Conservation (phyloP, 1,140 invertebrate genomes). For the Saccostrea cuccullata region DNA sequence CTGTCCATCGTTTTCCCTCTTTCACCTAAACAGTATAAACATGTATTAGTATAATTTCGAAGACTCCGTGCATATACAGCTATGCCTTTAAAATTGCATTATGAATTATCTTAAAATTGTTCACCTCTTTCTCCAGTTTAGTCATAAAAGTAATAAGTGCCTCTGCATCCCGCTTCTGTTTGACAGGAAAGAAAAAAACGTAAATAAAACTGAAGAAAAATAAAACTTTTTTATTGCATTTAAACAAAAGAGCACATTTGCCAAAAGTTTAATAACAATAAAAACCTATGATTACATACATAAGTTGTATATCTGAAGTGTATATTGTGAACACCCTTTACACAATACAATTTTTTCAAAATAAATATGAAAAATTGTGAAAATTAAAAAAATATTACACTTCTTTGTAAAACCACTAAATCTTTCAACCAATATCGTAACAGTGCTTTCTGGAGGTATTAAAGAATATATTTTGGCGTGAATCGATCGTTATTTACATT, state of each 20-base stretch:
- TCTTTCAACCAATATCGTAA: too few species aligned
- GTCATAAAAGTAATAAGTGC: conserved; percentile 93
- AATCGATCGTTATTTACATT: neutral
- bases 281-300: too few species aligned
- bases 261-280: too few species aligned
- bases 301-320: too few species aligned
- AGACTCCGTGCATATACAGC: too few species aligned
- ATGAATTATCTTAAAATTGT: neutral
- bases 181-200: neutral
- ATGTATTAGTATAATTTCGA: neutral
- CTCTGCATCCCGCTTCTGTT: conserved; percentile 77
- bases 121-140: conserved; percentile 89
- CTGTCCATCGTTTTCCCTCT: conserved; percentile 85
- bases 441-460: neutral
- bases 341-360: too few species aligned
- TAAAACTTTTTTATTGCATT: too few species aligned
- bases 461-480: neutral
- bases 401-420: too few species aligned
- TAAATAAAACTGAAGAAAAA: neutral
- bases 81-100: too few species aligned
- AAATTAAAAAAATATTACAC: neutral
- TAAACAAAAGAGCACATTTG: too few species aligned
- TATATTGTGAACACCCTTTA: too few species aligned
- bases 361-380: neutral
- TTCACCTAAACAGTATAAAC: conserved; percentile 70